Base-by-base conservation (phyloP, 2,888 invertebrate genomes). In the Drosophila fulvimacula region DNA sequence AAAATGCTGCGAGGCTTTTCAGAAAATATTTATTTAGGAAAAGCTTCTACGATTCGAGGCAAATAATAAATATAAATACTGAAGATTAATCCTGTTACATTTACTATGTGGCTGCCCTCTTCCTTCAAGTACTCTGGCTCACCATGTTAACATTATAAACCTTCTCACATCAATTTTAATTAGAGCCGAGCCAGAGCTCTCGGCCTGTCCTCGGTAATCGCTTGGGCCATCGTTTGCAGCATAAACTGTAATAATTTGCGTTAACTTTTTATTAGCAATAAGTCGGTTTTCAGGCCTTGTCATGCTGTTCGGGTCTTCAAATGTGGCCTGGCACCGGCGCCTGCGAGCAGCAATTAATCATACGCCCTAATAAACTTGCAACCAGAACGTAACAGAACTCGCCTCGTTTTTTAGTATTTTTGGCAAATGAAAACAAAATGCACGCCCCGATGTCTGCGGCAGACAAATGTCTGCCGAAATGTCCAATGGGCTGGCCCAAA, bases 391-490 rank as follows among this genome's bases (percentile, higher is more conserved):
- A 80, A 49, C 48, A 61, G 30, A 73, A 67, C 48, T 72, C 69
- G 55, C 63, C 49, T 42, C n/a, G 11, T 27, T 55, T 34, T 70
- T 62, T 11, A 3, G 5, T 17, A 27, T 30, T 46, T 79, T 79
- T 76, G 70, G 69, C 76, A 84, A 75, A 82, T 81, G 84, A 73
- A 87, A 78, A 78, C 87, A 87, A 79, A 83, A 83, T 83, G 81
- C 84, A 83, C 87, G 84, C 84, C 87, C 85, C 67, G 71, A 70
- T 71, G 78, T 81, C 88, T 81, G 85, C 58, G 58, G 77, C 81
- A 85, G 86, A 85, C 88, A 85, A 85, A 85, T 88, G 85, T 76
- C 73, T 77, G 73, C 76, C 86, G 79, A 81, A 85, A 85, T 79
- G 73, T 82, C 84, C 88, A 77, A 72, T 81, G 86, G 85, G 79